These are phyloP conservation scores for Pocillopora meandrina DNA, from an alignment of 92 coral and sea anemone genomes.

Conservation along the genomic window DNA sequence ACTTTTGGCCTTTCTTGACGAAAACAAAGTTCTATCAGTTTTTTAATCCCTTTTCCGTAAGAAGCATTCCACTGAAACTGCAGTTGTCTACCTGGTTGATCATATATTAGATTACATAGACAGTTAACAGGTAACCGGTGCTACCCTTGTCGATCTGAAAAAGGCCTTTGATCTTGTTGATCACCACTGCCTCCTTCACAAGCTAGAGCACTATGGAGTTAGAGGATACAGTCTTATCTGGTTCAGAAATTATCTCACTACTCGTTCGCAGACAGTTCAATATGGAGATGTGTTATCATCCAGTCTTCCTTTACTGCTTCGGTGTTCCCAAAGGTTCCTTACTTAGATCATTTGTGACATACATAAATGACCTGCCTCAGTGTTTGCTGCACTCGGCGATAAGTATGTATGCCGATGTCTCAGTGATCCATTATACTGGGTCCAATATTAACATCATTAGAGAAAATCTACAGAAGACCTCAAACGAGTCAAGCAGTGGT, in stretches of 20 bases:
- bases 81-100: slow-evolving; percentile 45
- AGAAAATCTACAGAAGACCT: background rate
- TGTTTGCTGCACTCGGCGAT: background rate
- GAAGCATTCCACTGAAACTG: slow-evolving; percentile 63
- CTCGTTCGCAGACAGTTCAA: slow-evolving; percentile 34
- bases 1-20: slow-evolving; percentile 34
- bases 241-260: slow-evolving; percentile 26
- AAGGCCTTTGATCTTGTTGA: slow-evolving; percentile 58
- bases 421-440: background rate
- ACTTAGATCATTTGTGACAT: no score
- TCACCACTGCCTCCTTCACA: slow-evolving; percentile 11
- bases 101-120: slow-evolving; percentile 54
- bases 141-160: slow-evolving; percentile 50
- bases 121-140: slow-evolving; percentile 45
- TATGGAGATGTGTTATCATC: slow-evolving; percentile 39
- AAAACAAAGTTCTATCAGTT: slow-evolving; percentile 34
- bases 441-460: background rate
- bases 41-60: slow-evolving; percentile 56
- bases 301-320: slow-evolving; percentile 7
- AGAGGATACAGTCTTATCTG: background rate
- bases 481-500: background rate
- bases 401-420: background rate
- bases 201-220: slow-evolving; percentile 49
- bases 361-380: no score
- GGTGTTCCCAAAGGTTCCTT: no score